Percentiles rank a stretch among this genome's conserved stretches.
These are phyloP conservation scores for Heliconius erato DNA, from an alignment of 2,888 invertebrate species.

Conservation along the genomic window DNA sequence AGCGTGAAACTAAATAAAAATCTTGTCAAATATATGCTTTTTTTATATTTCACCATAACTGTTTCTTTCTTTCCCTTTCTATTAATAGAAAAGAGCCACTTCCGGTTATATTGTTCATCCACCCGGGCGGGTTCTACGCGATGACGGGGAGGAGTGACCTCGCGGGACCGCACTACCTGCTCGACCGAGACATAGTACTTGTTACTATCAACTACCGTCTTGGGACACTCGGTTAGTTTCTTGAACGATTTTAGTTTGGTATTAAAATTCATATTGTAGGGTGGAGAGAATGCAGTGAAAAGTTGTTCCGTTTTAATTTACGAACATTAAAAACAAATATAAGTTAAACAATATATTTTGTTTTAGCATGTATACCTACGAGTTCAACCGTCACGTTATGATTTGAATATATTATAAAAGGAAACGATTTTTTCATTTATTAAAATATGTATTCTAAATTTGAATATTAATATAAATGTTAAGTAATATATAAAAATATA, in stretches of 20 bases:
- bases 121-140: constrained; percentile 87
- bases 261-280: neutral
- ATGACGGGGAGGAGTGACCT: constrained; percentile 83
- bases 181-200: constrained; percentile 87
- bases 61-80: neutral
- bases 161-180: constrained; percentile 85
- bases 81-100: constrained; percentile 55
- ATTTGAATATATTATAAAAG: too few species aligned
- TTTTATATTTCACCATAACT: too few species aligned
- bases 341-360: too few species aligned
- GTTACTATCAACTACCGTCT: constrained; percentile 87
- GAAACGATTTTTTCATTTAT: too few species aligned
- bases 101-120: constrained; percentile 88
- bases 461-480: too few species aligned
- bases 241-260: neutral
- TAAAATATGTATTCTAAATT: too few species aligned
- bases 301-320: neutral
- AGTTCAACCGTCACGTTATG: too few species aligned
- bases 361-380: too few species aligned
- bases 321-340: too few species aligned
- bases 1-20: too few species aligned
- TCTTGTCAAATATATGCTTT: neutral
- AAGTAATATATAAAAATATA: too few species aligned
- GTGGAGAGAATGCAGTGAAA: neutral
- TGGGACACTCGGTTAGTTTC: constrained; percentile 67